Conservation (phyloP, 2,797 vertebrate genomes). For the Enteromius argenteus region DNA sequence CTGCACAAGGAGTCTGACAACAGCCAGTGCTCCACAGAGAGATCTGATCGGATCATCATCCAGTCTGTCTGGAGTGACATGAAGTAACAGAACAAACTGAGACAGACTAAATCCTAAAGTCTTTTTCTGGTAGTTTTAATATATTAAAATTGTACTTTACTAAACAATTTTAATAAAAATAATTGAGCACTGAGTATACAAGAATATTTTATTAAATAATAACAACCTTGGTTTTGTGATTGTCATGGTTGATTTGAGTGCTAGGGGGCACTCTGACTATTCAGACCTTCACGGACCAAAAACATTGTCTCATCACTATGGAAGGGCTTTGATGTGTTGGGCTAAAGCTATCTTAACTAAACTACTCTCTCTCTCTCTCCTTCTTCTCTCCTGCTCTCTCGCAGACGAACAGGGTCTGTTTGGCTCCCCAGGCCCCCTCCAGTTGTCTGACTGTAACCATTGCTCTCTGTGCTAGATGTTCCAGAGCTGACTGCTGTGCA, state of each 20-base stretch:
- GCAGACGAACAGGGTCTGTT: conserved; percentile 60
- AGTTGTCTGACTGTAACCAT: conserved; percentile 40
- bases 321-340: conserved; percentile 30
- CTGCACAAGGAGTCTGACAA: no score
- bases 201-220: not conserved
- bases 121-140: no score
- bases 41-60: no score
- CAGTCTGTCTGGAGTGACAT: no score
- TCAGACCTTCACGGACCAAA: conserved; percentile 36
- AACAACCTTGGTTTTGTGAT: not conserved
- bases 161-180: not conserved
- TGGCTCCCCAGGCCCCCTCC: conserved; percentile 64
- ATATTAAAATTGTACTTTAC: no score
- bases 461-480: conserved; percentile 33
- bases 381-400: conserved; percentile 27
- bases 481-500: conserved; percentile 14
- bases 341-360: conserved; percentile 27
- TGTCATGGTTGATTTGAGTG: conserved; percentile 39
- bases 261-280: conserved; percentile 53
- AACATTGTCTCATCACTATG: conserved; percentile 37
- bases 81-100: no score
- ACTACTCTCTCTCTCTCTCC: conserved; percentile 29
- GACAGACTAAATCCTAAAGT: no score
- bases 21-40: no score
- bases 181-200: not conserved